Evolutionary conservation across 1,140 invertebrate species (phyloP), one percentile per base, ranked within the genome.

Genomic region (Oedothorax gibbosus): DNA sequence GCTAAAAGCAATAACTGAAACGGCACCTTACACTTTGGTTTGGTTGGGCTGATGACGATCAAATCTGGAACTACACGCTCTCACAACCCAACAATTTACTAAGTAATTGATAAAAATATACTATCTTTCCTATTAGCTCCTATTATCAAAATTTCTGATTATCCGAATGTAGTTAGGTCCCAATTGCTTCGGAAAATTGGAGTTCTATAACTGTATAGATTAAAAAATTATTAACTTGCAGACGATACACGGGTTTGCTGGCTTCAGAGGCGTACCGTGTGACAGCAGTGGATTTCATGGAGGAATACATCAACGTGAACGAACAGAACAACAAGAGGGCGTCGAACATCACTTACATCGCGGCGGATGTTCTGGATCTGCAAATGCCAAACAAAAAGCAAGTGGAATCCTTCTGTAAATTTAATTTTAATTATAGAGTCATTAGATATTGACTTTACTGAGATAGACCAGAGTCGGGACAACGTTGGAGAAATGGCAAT

Each of bases 241-340:
- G 92, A 51, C 89, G 92, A 20, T 93, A 93, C 87, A 93, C 92
- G 6, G 88, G 90, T 6, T 87, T 89, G 18, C 87, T 93, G 64
- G 92, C 92, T 11, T 78, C 89, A 50, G 88, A 88, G 35, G 91
- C 92, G 0, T 88, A 89, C 68, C 88, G 88, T 60, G 91, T 93
- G 35, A 88, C 91, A 5, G 91, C 92, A 11, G 91, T 93, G 0
- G 93, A 93, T 87, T 93, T 93, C 87, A 92, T 93, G 88, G 91
- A 92, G 78, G 89, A 90, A 7, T 93, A 93, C 86, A 90, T 93
- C 11, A 88, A 91, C 15, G 90, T 91, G 81, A 93, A 93, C 87
- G 88, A 90, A 71, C 87, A 90, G 80, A 72, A 81, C 1, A 92
- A 93, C 87, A 82, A 87, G 6, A 89, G 91, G 81, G 87, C 89